Evolutionary conservation across 2,797 vertebrate species (phyloP).

Genomic region (Darevskia mixta): DNA sequence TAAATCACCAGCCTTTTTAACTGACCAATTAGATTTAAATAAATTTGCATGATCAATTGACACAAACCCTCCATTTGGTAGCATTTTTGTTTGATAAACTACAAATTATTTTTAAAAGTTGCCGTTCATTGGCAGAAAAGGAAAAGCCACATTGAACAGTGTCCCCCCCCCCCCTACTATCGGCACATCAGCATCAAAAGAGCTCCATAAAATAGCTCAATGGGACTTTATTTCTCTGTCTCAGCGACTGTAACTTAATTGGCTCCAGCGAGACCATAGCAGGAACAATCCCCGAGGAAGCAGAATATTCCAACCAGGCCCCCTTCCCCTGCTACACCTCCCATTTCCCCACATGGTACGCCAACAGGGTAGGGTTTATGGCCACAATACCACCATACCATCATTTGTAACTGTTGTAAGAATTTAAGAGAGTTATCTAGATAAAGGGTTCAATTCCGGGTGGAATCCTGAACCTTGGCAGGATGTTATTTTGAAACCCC

Average conservation of each 20-base stretch:
- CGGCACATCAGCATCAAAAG: neutral
- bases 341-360: neutral
- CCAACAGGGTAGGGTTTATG: too few relatives aligned
- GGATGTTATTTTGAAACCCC: too few relatives aligned
- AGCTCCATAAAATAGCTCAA: neutral
- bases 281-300: neutral
- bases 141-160: neutral
- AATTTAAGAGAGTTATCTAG: too few relatives aligned
- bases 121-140: neutral
- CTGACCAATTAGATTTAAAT: too few relatives aligned
- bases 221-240: neutral
- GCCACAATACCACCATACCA: too few relatives aligned
- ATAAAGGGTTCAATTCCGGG: too few relatives aligned
- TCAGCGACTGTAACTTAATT: neutral
- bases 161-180: too few relatives aligned
- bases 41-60: neutral
- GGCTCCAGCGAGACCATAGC: neutral
- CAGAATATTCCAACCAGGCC: neutral
- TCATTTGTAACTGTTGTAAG: too few relatives aligned
- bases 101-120: neutral
- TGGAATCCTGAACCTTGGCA: too few relatives aligned
- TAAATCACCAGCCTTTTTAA: neutral
- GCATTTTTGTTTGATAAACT: neutral
- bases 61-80: neutral
- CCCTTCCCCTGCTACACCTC: neutral